phyloP scores from a whole-genome alignment of 2,113 vertebrate genomes.

The Atlantisia rogersi region DNA sequence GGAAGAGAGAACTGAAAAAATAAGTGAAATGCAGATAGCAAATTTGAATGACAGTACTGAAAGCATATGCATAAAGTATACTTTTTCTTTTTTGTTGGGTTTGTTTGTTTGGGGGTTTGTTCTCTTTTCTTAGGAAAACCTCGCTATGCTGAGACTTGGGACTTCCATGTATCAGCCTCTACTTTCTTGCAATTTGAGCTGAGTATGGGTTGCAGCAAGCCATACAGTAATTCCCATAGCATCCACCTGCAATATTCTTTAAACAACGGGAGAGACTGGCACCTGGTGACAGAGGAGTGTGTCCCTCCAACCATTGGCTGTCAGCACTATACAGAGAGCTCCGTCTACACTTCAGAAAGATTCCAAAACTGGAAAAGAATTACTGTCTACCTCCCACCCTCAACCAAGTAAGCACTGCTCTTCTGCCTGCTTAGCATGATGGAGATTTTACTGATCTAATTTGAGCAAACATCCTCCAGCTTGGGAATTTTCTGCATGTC shows the following conservation, averaged over 20 bases:
- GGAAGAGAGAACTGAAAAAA: background rate
- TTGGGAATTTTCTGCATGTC: constrained; percentile 33
- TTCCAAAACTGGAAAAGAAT: constrained; percentile 94
- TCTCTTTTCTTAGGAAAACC: constrained; percentile 84
- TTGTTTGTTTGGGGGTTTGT: too few relatives aligned
- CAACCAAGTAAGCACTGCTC: constrained; percentile 75
- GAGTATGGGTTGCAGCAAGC: constrained; percentile 95
- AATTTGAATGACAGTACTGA: background rate
- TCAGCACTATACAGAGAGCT: constrained; percentile 90
- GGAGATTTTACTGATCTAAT: constrained; percentile 59
- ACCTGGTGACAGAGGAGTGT: constrained; percentile 91
- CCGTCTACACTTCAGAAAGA: constrained; percentile 89
- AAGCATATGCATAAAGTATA: background rate
- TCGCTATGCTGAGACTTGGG: constrained; percentile 97
- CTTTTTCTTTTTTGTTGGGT: background rate
- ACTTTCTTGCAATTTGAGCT: constrained; percentile 96
- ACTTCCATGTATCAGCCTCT: constrained; percentile 92
- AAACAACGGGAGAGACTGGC: constrained; percentile 92
- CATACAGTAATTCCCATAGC: constrained; percentile 83
- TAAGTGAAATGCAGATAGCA: background rate
- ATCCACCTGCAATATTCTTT: constrained; percentile 92
- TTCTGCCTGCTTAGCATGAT: constrained; percentile 43
- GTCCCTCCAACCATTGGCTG: constrained; percentile 97
- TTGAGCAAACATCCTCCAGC: constrained; percentile 44
- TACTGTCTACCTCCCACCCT: constrained; percentile 88